Conservation (phyloP, 1,140 invertebrate species). For the Leptopilina clavipes region DNA sequence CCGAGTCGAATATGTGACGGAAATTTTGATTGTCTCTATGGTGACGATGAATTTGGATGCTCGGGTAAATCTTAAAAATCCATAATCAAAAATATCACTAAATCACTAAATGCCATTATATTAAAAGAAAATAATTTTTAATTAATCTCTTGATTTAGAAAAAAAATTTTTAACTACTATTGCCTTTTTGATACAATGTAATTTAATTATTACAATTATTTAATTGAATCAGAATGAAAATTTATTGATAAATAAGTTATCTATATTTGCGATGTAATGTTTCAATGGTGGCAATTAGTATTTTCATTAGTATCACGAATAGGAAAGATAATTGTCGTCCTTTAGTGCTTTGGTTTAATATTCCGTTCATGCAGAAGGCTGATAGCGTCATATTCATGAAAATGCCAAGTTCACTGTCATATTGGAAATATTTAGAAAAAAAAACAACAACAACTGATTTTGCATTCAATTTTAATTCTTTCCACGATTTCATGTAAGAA, state of each 20-base stretch:
- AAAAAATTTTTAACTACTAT: too few relatives aligned
- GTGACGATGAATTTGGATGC: conserved; percentile 87
- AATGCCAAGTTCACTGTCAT: background rate
- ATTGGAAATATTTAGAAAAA: too few relatives aligned
- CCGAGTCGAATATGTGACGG: conserved; percentile 85
- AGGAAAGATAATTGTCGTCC: conserved; percentile 14
- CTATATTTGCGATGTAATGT: background rate
- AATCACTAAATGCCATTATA: too few relatives aligned
- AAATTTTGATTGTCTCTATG: conserved; percentile 81
- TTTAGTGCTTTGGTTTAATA: background rate
- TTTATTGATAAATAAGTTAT: background rate
- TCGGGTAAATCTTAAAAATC: conserved; percentile 74
- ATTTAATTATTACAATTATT: too few relatives aligned
- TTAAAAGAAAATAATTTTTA: too few relatives aligned
- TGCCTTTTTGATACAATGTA: background rate
- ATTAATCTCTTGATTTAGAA: too few relatives aligned
- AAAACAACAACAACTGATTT: too few relatives aligned
- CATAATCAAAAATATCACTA: too few relatives aligned
- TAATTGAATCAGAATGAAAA: background rate
- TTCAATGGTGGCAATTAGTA: conserved; percentile 9
- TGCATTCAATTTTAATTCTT: too few relatives aligned
- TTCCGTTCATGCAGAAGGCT: background rate
- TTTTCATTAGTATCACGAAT: background rate
- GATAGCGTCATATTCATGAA: conserved; percentile 2
- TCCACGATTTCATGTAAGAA: too few relatives aligned